Conservation (phyloP, 2,113 vertebrate species). For the Prunella fulvescens region DNA sequence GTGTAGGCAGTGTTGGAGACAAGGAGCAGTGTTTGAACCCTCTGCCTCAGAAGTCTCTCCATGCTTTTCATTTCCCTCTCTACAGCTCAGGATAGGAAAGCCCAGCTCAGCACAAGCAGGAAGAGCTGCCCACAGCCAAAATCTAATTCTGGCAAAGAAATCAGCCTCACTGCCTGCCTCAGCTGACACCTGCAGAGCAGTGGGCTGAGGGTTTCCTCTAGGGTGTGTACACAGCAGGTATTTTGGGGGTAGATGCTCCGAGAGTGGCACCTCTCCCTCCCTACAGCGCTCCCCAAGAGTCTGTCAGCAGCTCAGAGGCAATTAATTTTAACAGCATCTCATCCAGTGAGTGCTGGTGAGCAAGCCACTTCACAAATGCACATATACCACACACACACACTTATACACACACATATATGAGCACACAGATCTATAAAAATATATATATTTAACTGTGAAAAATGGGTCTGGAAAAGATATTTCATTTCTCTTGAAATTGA, state of each 20-base stretch:
- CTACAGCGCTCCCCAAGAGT: neutral
- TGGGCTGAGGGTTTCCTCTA: neutral
- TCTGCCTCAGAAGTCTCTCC: conserved; percentile 13
- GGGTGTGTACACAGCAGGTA: neutral
- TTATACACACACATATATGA: conserved; percentile 36
- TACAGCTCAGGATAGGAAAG: neutral
- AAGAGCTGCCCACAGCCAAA: conserved; percentile 9
- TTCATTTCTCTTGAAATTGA: conserved; percentile 44
- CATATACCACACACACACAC: neutral
- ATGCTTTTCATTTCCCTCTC: neutral
- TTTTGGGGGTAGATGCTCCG: neutral
- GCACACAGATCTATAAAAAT: neutral
- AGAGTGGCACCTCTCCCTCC: neutral
- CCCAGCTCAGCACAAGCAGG: neutral
- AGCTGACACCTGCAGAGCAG: neutral
- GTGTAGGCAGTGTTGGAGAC: neutral
- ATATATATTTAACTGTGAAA: neutral
- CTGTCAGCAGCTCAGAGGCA: conserved; percentile 15
- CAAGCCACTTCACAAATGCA: neutral
- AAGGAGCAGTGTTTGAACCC: neutral
- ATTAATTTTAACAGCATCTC: conserved; percentile 13
- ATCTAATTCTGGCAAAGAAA: neutral
- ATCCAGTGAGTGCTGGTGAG: neutral
- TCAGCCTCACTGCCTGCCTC: neutral
- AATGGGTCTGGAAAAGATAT: neutral